Conservation (phyloP, 2,113 vertebrate genomes). For the Balaenoptera acutorostrata region DNA sequence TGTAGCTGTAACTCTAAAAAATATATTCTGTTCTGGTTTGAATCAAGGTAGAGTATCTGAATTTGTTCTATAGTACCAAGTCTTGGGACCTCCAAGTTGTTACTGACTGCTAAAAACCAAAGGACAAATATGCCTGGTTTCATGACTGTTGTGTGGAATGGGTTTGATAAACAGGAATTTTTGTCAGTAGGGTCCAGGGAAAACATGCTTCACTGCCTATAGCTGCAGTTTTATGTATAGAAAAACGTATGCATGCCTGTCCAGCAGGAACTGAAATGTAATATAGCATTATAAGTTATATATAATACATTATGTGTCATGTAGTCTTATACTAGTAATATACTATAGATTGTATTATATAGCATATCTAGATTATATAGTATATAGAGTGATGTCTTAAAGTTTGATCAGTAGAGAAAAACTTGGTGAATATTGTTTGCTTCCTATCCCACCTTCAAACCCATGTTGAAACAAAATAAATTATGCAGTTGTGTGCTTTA, state of each 20-base stretch:
- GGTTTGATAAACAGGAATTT: neutral
- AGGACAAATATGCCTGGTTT: neutral
- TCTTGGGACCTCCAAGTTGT: neutral
- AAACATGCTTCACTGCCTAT: neutral
- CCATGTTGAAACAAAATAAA: neutral
- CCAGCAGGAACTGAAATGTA: neutral
- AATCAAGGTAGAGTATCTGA: neutral
- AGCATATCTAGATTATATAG: neutral
- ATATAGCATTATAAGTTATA: neutral
- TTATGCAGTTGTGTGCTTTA: neutral
- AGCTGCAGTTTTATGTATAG: neutral
- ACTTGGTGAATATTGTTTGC: neutral
- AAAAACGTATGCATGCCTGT: neutral
- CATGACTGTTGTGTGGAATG: neutral
- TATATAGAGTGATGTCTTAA: neutral
- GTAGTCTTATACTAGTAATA: too few relatives aligned
- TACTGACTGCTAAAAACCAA: neutral
- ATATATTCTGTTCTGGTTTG: neutral
- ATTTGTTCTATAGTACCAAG: neutral
- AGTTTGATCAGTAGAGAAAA: neutral
- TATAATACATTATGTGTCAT: accelerated
- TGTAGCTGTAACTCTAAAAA: neutral
- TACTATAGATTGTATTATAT: neutral
- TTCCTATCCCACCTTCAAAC: neutral
- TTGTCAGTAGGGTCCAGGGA: neutral